These are phyloP conservation scores for Prionailurus bengalensis DNA, from an alignment of 2,113 vertebrate genomes.

Conservation along the genomic window DNA sequence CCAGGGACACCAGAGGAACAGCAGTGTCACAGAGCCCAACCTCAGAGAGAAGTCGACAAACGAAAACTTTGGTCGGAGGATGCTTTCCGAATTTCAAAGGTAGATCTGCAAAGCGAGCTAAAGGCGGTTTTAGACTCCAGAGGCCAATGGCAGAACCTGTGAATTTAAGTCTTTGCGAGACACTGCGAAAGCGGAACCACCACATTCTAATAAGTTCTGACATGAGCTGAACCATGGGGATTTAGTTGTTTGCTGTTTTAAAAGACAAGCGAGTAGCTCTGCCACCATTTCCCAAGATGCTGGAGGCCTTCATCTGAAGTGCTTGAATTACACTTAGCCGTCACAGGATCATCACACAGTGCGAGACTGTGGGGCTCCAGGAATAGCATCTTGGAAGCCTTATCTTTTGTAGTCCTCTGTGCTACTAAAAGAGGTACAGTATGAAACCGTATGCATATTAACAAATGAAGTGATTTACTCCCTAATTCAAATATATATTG, in stretches of 20 bases:
- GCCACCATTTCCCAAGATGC: not conserved
- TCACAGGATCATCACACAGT: not conserved
- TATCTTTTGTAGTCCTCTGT: not conserved
- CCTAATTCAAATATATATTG: not conserved
- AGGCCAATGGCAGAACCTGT: not conserved
- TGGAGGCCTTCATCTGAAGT: not conserved
- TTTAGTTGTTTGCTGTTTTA: conserved; percentile 1
- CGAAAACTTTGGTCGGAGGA: conserved; percentile 59
- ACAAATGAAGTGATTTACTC: not conserved
- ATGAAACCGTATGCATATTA: not conserved
- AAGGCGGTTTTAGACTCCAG: conserved; percentile 36
- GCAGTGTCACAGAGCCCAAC: conserved; percentile 60
- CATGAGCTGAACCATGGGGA: not conserved
- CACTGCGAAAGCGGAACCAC: not conserved
- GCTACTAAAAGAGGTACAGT: not conserved
- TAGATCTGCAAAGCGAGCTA: conserved; percentile 5
- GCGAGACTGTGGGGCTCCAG: not conserved
- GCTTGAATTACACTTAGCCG: not conserved
- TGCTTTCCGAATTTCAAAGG: conserved; percentile 1
- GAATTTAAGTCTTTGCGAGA: conserved; percentile 49
- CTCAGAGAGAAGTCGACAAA: not conserved
- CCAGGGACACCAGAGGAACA: conserved; percentile 71
- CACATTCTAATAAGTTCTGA: conserved; percentile 41
- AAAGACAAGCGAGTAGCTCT: conserved; percentile 29
- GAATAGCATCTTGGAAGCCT: not conserved